Conservation (phyloP, 1,140 invertebrate genomes). For the Pachyrhynchus sulphureomaculatus region DNA sequence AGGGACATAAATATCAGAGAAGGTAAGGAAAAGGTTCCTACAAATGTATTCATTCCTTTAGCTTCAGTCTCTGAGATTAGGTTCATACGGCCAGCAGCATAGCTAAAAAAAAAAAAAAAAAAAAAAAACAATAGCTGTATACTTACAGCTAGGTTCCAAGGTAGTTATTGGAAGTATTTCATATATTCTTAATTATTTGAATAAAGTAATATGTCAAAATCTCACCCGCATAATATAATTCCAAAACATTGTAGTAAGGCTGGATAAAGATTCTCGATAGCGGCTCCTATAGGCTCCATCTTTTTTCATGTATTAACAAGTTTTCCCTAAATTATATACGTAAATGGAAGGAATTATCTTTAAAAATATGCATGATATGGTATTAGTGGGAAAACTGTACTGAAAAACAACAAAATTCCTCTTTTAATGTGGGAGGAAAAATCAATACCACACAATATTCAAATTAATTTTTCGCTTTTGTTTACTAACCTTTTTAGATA, state of each 20-base stretch:
- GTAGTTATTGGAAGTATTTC: too few relatives aligned
- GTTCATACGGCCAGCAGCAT: slow-evolving; percentile 83
- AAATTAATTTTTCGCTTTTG: not conserved
- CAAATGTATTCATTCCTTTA: slow-evolving; percentile 91
- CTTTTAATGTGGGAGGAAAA: slow-evolving; percentile 17
- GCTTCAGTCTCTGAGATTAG: slow-evolving; percentile 82
- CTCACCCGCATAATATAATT: slow-evolving; percentile 86
- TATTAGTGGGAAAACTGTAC: not conserved
- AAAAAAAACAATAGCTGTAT: too few relatives aligned
- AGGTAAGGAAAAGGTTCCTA: slow-evolving; percentile 90
- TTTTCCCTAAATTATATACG: not conserved
- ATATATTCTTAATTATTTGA: too few relatives aligned
- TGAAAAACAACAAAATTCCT: not conserved
- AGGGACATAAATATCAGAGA: slow-evolving; percentile 90
- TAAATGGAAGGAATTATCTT: not conserved
- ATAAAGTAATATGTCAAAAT: too few relatives aligned
- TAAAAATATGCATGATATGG: not conserved
- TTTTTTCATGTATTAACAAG: not conserved
- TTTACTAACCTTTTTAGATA: slow-evolving; percentile 2
- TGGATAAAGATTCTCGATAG: slow-evolving; percentile 82
- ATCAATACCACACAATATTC: slow-evolving; percentile 11
- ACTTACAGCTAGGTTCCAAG: too few relatives aligned
- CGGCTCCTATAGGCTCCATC: slow-evolving; percentile 37
- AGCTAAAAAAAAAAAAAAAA: slow-evolving; percentile 58
- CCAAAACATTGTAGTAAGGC: slow-evolving; percentile 89